Evolutionary conservation across 2,113 vertebrate genomes (phyloP).

Genomic region (Brachyhypopomus occidentalis): DNA sequence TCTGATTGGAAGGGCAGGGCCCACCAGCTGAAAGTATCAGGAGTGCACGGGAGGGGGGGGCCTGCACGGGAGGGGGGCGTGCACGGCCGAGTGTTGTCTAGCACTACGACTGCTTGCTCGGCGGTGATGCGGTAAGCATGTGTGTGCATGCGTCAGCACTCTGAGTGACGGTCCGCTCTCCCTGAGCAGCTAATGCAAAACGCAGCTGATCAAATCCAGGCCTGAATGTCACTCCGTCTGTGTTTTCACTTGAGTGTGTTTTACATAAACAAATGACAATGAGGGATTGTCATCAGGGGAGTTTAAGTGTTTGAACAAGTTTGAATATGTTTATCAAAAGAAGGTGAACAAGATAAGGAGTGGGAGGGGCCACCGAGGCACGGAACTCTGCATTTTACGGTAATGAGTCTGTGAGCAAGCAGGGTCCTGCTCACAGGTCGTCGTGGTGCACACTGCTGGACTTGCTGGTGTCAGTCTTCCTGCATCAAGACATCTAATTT

Average conservation of each 20-base stretch:
- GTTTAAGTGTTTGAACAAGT: no score
- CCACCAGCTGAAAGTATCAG: background rate
- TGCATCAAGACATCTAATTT: constrained; percentile 6
- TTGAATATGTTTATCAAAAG: no score
- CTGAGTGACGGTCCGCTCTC: constrained; percentile 9
- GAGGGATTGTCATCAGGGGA: background rate
- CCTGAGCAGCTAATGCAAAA: constrained; percentile 22
- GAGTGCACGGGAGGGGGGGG: background rate
- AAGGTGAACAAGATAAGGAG: background rate
- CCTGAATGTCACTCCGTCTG: background rate
- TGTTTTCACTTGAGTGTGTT: background rate
- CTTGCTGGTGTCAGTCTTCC: constrained; percentile 12
- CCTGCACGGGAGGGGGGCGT: no score
- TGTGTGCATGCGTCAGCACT: constrained; percentile 43
- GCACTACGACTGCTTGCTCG: constrained; percentile 41
- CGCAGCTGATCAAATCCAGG: constrained; percentile 18
- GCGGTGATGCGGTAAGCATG: constrained; percentile 33
- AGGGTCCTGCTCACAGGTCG: constrained; percentile 14
- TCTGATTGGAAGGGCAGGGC: background rate
- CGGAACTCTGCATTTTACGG: constrained; percentile 24
- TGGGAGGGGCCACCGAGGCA: background rate
- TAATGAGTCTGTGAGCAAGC: constrained; percentile 22
- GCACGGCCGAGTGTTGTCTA: constrained; percentile 20
- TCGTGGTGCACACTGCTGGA: background rate
- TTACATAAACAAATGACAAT: background rate